Conservation (phyloP, 2,113 vertebrate genomes). For the Ciconia maguari region DNA sequence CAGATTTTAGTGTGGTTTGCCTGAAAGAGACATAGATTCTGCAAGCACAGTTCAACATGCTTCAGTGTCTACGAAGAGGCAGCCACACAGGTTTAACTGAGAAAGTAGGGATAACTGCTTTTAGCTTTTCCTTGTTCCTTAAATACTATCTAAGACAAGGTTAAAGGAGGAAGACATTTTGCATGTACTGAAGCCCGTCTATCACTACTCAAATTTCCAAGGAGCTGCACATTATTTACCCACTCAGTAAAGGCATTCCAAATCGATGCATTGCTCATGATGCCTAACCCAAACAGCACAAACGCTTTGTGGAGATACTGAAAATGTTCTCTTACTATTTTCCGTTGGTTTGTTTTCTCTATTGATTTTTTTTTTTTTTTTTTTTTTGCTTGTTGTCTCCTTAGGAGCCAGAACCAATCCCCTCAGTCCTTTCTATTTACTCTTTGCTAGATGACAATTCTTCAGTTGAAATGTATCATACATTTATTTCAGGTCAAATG, state of each 20-base stretch:
- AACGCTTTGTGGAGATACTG: not conserved
- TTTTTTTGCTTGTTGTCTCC: not conserved
- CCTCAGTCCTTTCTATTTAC: not conserved
- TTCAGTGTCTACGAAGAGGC: not conserved
- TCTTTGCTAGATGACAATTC: not conserved
- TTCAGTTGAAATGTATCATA: not conserved
- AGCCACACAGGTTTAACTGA: not conserved
- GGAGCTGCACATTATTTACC: not conserved
- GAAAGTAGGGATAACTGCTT: not conserved
- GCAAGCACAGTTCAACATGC: not conserved
- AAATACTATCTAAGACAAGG: not conserved
- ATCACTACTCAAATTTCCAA: not conserved
- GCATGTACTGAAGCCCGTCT: not conserved
- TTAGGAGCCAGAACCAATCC: not conserved
- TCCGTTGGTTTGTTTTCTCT: not conserved
- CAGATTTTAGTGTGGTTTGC: not conserved
- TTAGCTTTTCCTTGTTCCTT: not conserved
- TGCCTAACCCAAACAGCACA: not conserved
- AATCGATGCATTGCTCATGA: not conserved
- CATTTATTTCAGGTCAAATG: not conserved
- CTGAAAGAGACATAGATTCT: not conserved
- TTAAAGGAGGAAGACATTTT: not conserved
- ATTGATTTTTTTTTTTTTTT: not conserved
- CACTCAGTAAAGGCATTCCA: not conserved
- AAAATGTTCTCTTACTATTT: not conserved